Evolutionary conservation across 1,140 invertebrate genomes (phyloP).

Genomic region (Phocides pigmalion): DNA sequence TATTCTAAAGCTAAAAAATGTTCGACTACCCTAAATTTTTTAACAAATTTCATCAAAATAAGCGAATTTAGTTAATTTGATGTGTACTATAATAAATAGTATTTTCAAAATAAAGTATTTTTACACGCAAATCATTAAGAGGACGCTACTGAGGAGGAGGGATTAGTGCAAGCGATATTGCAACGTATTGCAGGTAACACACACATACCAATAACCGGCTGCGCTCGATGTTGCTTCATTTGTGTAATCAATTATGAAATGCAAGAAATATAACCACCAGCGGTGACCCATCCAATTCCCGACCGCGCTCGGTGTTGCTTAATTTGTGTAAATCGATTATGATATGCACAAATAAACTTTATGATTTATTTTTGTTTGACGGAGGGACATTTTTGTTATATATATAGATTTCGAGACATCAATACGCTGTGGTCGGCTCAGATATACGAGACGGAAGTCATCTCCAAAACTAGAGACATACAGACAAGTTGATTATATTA

Average conservation of each 20-base stretch:
- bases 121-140: slow-evolving; percentile 61
- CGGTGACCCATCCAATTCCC: no score
- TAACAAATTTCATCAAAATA: no score
- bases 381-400: no score
- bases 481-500: slow-evolving; percentile 19
- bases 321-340: neutral
- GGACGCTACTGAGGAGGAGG: slow-evolving; percentile 64
- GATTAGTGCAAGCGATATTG: slow-evolving; percentile 70
- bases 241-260: no score
- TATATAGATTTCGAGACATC: neutral
- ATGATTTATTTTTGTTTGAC: no score
- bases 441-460: neutral
- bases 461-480: slow-evolving; percentile 13
- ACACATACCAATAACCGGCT: neutral
- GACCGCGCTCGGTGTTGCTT: neutral
- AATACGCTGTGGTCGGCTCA: neutral
- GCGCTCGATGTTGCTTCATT: neutral
- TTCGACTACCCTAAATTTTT: no score
- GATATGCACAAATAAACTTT: no score
- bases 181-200: slow-evolving; percentile 69
- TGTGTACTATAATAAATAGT: no score
- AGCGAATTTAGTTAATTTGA: no score
- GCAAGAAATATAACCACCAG: no score
- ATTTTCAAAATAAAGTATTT: slow-evolving; percentile 43
- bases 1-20: no score